A percentile compares a stretch with the other conserved stretches of the same genome.
Evolutionary conservation across 2,797 vertebrate species (phyloP).

Genomic region (Pangasius macronema): DNA sequence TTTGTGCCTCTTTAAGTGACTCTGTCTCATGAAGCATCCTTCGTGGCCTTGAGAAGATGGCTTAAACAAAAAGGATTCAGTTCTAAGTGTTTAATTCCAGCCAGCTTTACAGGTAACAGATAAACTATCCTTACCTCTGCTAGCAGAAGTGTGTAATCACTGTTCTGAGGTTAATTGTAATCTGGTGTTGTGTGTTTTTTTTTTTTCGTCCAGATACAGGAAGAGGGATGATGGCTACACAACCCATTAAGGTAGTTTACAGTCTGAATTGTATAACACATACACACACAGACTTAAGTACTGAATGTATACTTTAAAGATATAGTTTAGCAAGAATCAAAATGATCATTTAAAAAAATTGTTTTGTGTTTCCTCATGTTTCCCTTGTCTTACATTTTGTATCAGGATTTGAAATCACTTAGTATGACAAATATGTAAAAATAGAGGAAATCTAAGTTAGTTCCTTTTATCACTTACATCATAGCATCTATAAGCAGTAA

Average conservation of each 20-base stretch:
- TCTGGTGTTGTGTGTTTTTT: neutral
- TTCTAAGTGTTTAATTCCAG: constrained; percentile 77
- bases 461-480: neutral
- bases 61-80: constrained; percentile 83
- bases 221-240: constrained; percentile 84
- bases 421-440: neutral
- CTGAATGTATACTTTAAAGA: neutral
- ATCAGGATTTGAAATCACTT: neutral
- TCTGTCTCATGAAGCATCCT: constrained; percentile 76
- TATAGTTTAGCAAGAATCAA: neutral
- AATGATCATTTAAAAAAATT: neutral
- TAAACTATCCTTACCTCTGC: neutral
- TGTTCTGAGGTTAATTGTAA: constrained; percentile 9
- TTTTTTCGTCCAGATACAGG: constrained; percentile 78
- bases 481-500: neutral
- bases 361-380: neutral
- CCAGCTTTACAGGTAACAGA: constrained; percentile 78
- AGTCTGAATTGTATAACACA: neutral
- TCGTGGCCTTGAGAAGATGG: constrained; percentile 84
- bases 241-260: constrained; percentile 74
- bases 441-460: neutral
- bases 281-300: neutral
- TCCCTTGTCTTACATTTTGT: neutral
- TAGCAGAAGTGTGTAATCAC: neutral
- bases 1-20: constrained; percentile 71